Evolutionary conservation across 1,140 invertebrate genomes (phyloP), one percentile per base, ranked within the genome.

Genomic region (Drosophila bocki): DNA sequence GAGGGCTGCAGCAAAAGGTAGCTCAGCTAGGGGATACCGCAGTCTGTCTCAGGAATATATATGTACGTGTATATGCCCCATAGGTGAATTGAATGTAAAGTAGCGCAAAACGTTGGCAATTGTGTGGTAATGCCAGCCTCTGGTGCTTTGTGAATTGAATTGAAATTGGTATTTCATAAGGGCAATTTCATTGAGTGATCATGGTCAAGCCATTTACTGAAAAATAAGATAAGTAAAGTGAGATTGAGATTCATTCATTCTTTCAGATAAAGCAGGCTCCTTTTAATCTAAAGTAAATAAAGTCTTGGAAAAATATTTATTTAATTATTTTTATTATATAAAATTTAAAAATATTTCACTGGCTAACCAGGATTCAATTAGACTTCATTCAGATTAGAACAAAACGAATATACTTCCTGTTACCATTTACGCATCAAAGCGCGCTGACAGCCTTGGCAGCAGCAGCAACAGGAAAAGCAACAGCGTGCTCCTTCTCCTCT

Each of bases 71-170:
- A 56, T 29, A 70, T 70, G 67, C 48, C 48, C 62, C 39, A 51
- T 68, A 70, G 67, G 67, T 70, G 67, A 33, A 70, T 70, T 70
- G 63, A 53, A 70, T 70, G 67, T 70, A 68, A 70, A 68, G 63
- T 32, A 68, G 62, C 67, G 47, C 67, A 68, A 70, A 70, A 54
- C 67, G 67, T 45, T 70, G 47, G 22, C 67, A 70, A 70, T 70
- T 70, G 67, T 67, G 67, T 54, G 67, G 67, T 68, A 70, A 70
- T 70, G 67, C 45, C 17, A 32, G 62, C 67, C 39, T 17, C 37
- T 42, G 47, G 39, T 54, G 62, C 33, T 11, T 11, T 68, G 67
- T 15, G 67, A 29, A 70, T 70, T 54, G 67, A 68, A 67, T 67
- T 67, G 61, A 53, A 67, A 70, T 70, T 70, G 67, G 32, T 65